These are phyloP conservation scores for Balaeniceps rex DNA, from an alignment of 2,113 vertebrate species.

Conservation along the genomic window DNA sequence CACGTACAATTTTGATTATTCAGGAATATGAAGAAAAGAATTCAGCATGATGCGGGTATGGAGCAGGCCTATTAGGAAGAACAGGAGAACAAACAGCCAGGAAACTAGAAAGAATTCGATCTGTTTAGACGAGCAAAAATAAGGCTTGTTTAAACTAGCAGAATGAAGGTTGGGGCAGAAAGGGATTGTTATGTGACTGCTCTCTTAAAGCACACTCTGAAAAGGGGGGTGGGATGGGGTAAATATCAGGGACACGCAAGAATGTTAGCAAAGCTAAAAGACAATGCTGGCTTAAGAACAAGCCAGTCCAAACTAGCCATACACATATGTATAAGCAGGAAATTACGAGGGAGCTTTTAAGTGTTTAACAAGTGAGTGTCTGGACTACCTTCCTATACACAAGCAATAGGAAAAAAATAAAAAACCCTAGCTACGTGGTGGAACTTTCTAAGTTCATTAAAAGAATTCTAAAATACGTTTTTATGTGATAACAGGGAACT, in stretches of 20 bases:
- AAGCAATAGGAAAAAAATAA: not conserved
- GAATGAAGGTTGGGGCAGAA: not conserved
- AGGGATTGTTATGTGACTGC: not conserved
- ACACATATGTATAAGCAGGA: not conserved
- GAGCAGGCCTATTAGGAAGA: not conserved
- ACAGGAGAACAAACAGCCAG: not conserved
- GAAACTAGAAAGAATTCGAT: not conserved
- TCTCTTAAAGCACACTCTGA: not conserved
- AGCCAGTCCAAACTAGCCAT: not conserved
- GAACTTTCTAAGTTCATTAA: not conserved
- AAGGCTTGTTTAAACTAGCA: not conserved
- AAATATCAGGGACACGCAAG: not conserved
- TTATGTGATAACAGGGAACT: not conserved
- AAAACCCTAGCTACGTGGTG: no score
- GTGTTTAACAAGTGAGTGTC: not conserved
- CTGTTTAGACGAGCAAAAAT: not conserved
- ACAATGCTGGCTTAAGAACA: not conserved
- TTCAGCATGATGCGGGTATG: not conserved
- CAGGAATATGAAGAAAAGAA: not conserved
- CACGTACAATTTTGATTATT: not conserved
- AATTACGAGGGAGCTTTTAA: not conserved
- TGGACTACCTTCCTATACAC: not conserved
- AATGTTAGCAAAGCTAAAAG: not conserved
- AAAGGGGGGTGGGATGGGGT: not conserved
- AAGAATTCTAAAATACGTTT: not conserved